These are phyloP conservation scores for Stenopsyche tienmushanensis DNA, from an alignment of 1,140 invertebrate species.

Conservation along the genomic window DNA sequence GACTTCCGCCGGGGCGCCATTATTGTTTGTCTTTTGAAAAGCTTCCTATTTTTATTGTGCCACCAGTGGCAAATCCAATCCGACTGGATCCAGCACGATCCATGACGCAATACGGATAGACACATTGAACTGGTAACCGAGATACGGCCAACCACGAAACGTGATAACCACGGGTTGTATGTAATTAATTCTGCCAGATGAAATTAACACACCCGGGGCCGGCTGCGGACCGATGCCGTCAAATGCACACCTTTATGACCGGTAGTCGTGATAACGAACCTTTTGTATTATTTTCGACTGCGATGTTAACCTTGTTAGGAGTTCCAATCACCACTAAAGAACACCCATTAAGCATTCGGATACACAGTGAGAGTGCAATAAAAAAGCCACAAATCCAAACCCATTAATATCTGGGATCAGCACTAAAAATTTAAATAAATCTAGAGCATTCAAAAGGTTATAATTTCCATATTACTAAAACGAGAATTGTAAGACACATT, in stretches of 20 bases:
- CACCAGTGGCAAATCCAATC: neutral
- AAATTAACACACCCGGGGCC: neutral
- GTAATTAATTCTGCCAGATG: neutral
- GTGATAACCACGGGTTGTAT: neutral
- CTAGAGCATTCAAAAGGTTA: too few relatives aligned
- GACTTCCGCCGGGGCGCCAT: neutral
- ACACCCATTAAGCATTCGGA: too few relatives aligned
- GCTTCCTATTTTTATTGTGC: neutral
- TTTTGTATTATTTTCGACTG: neutral
- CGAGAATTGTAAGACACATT: too few relatives aligned
- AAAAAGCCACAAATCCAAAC: too few relatives aligned
- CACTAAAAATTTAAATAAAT: too few relatives aligned
- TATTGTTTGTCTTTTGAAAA: neutral
- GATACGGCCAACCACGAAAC: neutral
- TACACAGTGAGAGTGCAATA: too few relatives aligned
- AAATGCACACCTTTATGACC: neutral
- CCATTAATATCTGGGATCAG: too few relatives aligned
- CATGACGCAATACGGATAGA: neutral
- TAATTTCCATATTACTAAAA: too few relatives aligned
- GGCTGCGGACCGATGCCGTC: neutral
- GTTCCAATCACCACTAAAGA: too few relatives aligned
- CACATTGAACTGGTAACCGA: conserved; percentile 4
- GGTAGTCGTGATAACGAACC: neutral
- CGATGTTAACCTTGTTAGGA: too few relatives aligned
- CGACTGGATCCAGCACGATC: neutral